Evolutionary conservation across 2,888 invertebrate genomes (phyloP).

Genomic region (Pseudococcus jackbeardsleyi): DNA sequence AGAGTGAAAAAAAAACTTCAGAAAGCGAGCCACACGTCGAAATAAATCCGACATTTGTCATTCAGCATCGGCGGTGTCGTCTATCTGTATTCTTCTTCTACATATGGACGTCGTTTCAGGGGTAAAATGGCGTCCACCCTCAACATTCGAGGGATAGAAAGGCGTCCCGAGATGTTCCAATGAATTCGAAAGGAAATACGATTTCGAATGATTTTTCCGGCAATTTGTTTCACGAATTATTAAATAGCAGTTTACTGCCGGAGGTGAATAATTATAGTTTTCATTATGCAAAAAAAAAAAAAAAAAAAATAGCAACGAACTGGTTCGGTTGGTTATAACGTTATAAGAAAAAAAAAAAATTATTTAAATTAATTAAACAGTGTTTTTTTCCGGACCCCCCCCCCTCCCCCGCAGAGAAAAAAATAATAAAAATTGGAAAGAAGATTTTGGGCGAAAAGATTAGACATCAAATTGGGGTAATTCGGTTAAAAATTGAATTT

Average conservation of each 20-base stretch:
- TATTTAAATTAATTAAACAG: not conserved
- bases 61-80: not conserved
- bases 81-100: conserved; percentile 17
- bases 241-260: conserved; percentile 48
- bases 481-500: conserved; percentile 49
- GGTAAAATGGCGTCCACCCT: conserved; percentile 49
- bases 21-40: conserved; percentile 32
- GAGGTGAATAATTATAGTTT: conserved; percentile 32
- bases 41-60: conserved; percentile 39
- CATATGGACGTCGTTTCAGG: conserved; percentile 1
- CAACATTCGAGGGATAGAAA: not conserved
- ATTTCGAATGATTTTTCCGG: conserved; percentile 59
- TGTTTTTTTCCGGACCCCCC: not conserved
- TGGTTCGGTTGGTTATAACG: not conserved
- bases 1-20: not conserved
- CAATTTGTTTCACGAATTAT: conserved; percentile 41
- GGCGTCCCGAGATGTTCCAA: not conserved
- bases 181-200: conserved; percentile 56
- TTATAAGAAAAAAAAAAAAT: too few relatives aligned
- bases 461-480: conserved; percentile 19
- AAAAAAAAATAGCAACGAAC: not conserved
- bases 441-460: conserved; percentile 26
- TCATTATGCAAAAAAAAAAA: not conserved
- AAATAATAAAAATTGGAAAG: conserved; percentile 8
- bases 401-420: too few relatives aligned